Percentiles rank a stretch among this genome's conserved stretches.
phyloP scores from a whole-genome alignment of 2,888 invertebrate species.

The Cenopis cana region DNA sequence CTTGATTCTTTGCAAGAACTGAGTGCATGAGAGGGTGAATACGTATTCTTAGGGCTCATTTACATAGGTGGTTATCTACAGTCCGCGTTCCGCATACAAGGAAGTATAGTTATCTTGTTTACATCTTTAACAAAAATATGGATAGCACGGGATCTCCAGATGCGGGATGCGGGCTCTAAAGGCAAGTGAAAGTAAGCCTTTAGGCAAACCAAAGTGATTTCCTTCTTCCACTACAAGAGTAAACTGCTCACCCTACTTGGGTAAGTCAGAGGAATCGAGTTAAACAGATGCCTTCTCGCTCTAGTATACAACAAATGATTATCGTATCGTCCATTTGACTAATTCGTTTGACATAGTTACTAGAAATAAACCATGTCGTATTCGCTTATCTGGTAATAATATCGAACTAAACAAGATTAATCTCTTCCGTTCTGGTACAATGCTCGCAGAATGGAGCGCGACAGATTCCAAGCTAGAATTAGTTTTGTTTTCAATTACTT shows the following conservation, averaged over 20 bases:
- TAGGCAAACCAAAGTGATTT: not conserved
- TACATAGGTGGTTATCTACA: too few species aligned
- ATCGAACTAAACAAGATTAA: constrained; percentile 34
- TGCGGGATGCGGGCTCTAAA: not conserved
- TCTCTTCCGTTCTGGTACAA: constrained; percentile 31
- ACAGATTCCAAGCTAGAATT: constrained; percentile 27
- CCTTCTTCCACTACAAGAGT: not conserved
- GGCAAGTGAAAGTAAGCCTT: not conserved
- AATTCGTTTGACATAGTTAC: constrained; percentile 22
- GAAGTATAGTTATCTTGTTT: too few species aligned
- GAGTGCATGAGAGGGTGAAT: too few species aligned
- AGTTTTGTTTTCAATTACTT: constrained; percentile 18
- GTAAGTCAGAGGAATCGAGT: not conserved
- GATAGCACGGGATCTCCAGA: not conserved
- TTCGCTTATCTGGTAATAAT: constrained; percentile 26
- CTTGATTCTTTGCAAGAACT: not conserved
- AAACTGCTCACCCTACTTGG: not conserved
- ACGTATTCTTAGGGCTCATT: not conserved
- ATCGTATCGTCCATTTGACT: constrained; percentile 5
- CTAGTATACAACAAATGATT: not conserved
- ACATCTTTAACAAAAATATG: too few species aligned
- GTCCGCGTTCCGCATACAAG: too few species aligned
- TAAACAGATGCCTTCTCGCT: not conserved
- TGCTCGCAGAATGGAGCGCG: constrained; percentile 18
- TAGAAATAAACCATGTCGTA: constrained; percentile 23